Conservation (phyloP, 2,797 vertebrate species). For the Salmo trutta region DNA sequence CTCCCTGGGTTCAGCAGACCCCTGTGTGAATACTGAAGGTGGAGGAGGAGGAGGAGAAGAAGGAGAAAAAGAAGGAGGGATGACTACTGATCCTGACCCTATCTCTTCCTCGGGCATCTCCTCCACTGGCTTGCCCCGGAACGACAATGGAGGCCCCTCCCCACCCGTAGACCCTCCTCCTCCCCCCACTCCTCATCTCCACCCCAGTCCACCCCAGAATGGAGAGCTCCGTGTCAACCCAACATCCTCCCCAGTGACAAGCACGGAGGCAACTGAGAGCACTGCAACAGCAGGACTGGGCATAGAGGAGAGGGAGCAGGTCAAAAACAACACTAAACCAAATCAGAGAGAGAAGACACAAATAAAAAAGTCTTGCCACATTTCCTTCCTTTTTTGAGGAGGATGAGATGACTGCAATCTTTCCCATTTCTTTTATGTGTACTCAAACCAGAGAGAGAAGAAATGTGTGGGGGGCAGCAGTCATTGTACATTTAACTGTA, state of each 20-base stretch:
- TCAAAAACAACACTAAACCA: slow-evolving; percentile 73
- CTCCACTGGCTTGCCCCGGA: slow-evolving; percentile 71
- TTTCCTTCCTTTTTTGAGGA: slow-evolving; percentile 42
- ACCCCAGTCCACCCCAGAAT: slow-evolving; percentile 67
- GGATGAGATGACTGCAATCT: slow-evolving; percentile 47
- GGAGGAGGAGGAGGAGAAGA: slow-evolving; percentile 63
- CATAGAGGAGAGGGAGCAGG: slow-evolving; percentile 77
- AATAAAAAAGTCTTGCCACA: slow-evolving; percentile 27
- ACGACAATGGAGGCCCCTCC: slow-evolving; percentile 74
- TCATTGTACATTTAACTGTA: slow-evolving; percentile 56
- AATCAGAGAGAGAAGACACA: slow-evolving; percentile 71
- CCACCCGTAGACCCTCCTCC: slow-evolving; percentile 73
- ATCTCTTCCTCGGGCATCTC: slow-evolving; percentile 73
- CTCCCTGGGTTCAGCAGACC: slow-evolving; percentile 97
- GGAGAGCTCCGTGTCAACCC: slow-evolving; percentile 78
- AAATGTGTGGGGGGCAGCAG: slow-evolving; percentile 57
- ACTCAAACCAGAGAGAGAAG: slow-evolving; percentile 67
- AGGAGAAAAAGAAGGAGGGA: slow-evolving; percentile 55
- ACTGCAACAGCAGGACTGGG: slow-evolving; percentile 46
- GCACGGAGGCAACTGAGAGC: slow-evolving; percentile 67
- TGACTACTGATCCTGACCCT: slow-evolving; percentile 74
- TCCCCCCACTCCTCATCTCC: slow-evolving; percentile 70
- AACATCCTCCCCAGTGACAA: slow-evolving; percentile 67
- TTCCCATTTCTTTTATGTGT: slow-evolving; percentile 41
- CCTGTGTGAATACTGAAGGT: slow-evolving; percentile 88